A percentile compares a stretch with the other conserved stretches of the same genome.
Evolutionary conservation across 2,797 vertebrate species (phyloP).

Genomic region (Arremon aurantiirostris): DNA sequence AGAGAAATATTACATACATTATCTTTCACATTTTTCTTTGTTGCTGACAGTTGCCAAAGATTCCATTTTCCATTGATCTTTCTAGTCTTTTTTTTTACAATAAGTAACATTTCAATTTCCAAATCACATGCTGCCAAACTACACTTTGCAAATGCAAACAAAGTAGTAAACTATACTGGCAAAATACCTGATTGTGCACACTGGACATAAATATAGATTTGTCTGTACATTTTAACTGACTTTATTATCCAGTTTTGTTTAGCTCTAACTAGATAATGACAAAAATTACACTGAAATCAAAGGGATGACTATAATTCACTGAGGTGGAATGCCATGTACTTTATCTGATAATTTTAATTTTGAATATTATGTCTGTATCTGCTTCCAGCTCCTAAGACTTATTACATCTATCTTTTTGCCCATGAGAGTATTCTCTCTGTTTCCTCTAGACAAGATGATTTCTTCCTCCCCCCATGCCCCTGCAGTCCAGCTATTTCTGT

Average conservation of each 20-base stretch:
- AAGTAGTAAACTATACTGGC: not conserved
- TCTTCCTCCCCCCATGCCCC: rapidly evolving
- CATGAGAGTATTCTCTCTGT: not conserved
- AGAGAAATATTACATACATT: not conserved
- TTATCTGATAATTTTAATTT: not conserved
- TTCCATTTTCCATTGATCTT: not conserved
- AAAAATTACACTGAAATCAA: not conserved
- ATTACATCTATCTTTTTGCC: not conserved
- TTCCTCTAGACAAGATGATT: not conserved
- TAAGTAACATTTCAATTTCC: not conserved
- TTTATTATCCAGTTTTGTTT: not conserved
- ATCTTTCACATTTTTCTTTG: not conserved
- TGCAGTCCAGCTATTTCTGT: not conserved
- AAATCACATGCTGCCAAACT: not conserved
- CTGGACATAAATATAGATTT: not conserved
- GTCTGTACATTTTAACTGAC: not conserved
- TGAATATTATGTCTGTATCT: not conserved
- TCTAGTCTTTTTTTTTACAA: not conserved
- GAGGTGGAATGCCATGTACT: not conserved
- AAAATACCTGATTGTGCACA: not conserved
- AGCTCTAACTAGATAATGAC: not conserved
- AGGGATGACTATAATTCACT: not conserved
- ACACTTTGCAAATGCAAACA: not conserved
- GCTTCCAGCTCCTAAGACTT: not conserved
- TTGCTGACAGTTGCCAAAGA: not conserved